Evolutionary conservation across 2,113 vertebrate species (phyloP).

Genomic region (Stegastes partitus): DNA sequence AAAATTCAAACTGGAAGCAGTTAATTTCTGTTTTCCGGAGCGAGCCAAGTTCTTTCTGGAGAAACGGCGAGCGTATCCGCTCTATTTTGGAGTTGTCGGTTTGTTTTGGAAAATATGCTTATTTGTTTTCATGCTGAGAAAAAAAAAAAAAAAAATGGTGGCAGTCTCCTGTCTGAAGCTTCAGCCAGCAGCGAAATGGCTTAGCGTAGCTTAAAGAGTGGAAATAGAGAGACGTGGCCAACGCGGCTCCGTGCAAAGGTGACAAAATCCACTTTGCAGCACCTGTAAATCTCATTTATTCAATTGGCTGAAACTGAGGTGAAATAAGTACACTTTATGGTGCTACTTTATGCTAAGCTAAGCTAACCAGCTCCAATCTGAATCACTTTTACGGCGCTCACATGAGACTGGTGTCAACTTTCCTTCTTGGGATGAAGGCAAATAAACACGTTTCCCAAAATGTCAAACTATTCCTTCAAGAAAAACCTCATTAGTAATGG

Average conservation of each 20-base stretch:
- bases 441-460: conserved; percentile 38
- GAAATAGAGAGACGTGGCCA: not conserved
- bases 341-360: conserved; percentile 9
- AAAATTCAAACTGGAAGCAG: conserved; percentile 40
- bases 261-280: not conserved
- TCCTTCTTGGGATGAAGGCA: conserved; percentile 26
- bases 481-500: conserved; percentile 59
- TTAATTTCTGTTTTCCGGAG: conserved; percentile 35
- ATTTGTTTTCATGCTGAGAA: not conserved
- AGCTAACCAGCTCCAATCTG: not conserved
- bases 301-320: not conserved
- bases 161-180: conserved; percentile 2
- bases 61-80: too few species aligned
- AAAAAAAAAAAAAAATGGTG: not conserved
- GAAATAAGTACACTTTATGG: not conserved
- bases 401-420: conserved; percentile 17
- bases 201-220: not conserved
- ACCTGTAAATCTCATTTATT: conserved; percentile 14
- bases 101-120: too few species aligned
- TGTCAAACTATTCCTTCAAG: conserved; percentile 38
- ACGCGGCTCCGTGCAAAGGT: not conserved
- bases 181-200: not conserved
- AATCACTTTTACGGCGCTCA: not conserved
- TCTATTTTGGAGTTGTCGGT: not conserved
- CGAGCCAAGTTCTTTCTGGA: conserved; percentile 4